A percentile compares a stretch with the other conserved stretches of the same genome.
Conservation (phyloP, 1,140 invertebrate genomes). For the Drosophila nasuta region DNA sequence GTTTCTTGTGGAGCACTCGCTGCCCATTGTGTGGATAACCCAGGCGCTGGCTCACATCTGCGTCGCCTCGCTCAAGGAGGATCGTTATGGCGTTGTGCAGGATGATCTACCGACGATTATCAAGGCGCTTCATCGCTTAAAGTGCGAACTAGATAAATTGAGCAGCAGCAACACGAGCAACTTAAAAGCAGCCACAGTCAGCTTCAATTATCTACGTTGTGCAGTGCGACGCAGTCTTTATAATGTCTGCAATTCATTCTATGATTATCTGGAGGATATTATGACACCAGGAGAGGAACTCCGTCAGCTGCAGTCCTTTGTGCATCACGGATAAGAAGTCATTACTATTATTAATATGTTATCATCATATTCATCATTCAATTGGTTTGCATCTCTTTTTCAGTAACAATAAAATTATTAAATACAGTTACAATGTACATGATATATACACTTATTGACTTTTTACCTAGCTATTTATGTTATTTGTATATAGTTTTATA, state of each 20-base stretch:
- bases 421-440: conserved; percentile 76
- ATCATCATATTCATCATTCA: conserved; percentile 7
- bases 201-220: conserved; percentile 87
- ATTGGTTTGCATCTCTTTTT: conserved; percentile 53
- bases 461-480: conserved; percentile 63
- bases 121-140: conserved; percentile 88
- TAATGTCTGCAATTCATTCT: conserved; percentile 89
- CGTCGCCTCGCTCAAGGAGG: conserved; percentile 89
- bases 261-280: conserved; percentile 89
- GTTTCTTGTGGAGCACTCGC: conserved; percentile 88
- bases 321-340: conserved; percentile 84
- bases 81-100: conserved; percentile 92
- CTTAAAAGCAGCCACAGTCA: conserved; percentile 86
- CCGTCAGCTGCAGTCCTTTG: conserved; percentile 85
- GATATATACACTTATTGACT: conserved; percentile 66
- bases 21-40: conserved; percentile 89
- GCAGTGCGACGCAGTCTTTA: conserved; percentile 91
- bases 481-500: conserved; percentile 43
- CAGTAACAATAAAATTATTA: conserved; percentile 81
- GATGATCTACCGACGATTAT: conserved; percentile 90
- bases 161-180: conserved; percentile 87
- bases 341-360: conserved; percentile 34
- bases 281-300: conserved; percentile 86
- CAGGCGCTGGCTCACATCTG: conserved; percentile 89
- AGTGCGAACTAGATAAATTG: conserved; percentile 89